A percentile compares a stretch with the other conserved stretches of the same genome.
Evolutionary conservation across 2,888 invertebrate species (phyloP).

Genomic region (Branchipolynoe longqiensis): DNA sequence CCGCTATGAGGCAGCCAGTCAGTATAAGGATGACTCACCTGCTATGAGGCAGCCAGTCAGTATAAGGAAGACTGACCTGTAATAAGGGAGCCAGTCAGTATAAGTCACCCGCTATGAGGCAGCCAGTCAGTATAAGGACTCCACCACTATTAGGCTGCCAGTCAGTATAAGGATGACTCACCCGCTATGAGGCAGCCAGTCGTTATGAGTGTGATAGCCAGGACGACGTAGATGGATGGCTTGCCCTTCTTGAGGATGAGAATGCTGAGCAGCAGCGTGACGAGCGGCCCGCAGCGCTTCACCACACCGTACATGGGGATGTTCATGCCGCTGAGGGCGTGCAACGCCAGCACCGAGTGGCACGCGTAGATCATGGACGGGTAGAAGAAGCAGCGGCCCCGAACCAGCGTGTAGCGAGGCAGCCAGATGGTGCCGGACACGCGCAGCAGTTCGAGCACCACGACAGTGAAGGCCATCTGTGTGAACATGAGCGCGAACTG

Average conservation of each 20-base stretch:
- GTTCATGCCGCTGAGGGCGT: slow-evolving; percentile 83
- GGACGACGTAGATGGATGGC: slow-evolving; percentile 76
- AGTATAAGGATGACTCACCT: too few species aligned
- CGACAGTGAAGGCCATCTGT: slow-evolving; percentile 82
- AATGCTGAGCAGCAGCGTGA: slow-evolving; percentile 81
- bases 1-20: too few species aligned
- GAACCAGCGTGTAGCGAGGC: slow-evolving; percentile 80
- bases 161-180: slow-evolving; percentile 70
- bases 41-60: too few species aligned
- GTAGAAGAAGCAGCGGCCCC: slow-evolving; percentile 81
- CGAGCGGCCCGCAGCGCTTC: slow-evolving; percentile 83
- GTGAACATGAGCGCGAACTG: slow-evolving; percentile 83
- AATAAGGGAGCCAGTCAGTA: too few species aligned
- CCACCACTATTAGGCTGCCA: too few species aligned
- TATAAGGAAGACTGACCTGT: too few species aligned
- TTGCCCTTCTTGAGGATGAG: slow-evolving; percentile 79
- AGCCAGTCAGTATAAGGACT: too few species aligned
- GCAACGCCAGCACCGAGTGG: slow-evolving; percentile 83
- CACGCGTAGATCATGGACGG: slow-evolving; percentile 83
- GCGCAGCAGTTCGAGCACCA: slow-evolving; percentile 80
- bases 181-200: slow-evolving; percentile 82
- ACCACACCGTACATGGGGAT: slow-evolving; percentile 84
- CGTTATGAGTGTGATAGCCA: slow-evolving; percentile 80
- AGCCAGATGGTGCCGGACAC: slow-evolving; percentile 74
- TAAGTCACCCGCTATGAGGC: too few species aligned